Evolutionary conservation across 1,140 invertebrate species (phyloP), one percentile per base, ranked within the genome.

Genomic region (Anagrus nilaparvatae): DNA sequence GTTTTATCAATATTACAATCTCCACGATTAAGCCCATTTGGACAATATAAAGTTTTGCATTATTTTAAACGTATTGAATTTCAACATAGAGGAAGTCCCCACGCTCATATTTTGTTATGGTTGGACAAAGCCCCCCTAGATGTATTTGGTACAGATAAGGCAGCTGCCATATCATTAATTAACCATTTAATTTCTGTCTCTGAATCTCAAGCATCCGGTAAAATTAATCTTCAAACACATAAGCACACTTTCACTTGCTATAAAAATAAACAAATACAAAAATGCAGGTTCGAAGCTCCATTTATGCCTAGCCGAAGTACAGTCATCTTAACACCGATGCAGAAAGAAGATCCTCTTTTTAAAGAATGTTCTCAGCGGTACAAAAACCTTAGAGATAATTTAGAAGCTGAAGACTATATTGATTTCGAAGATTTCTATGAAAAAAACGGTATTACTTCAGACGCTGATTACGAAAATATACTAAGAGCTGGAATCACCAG

Each of bases 61-160:
- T 63, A 52, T 32, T 63, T 54, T 28, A 53, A 45, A 50, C 30
- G 55, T 28, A 52, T 58, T 47, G 63, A 59, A 52, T 67, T 60
- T 53, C 59, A 59, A 48, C 53, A 60, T 53, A 50, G 43, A 37
- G 66, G 53, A 18, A 65, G 56, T 55, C 63, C 52, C 37, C 55
- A 52, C 48, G 49, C 50, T 7, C 61, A 63, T 44, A 55, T 51
- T 25, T 40, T 63, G 30, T 14, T 52, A 3, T 63, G 57, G 61
- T 35, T 62, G 10, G 40, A 45, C 19, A 52, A 62, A 46, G 51
- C 59, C 40, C 57, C 55, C 37, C n/a, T 12, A 28, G 46, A 37
- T 56, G 54, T 24, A 40, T 51, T 50, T 53, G 18, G 27, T 28
- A 21, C 21, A 31, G 21, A 49, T 35, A 23, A 46, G 4, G 2